A percentile compares a stretch with the other conserved stretches of the same genome.
phyloP scores from a whole-genome alignment of 2,888 invertebrate genomes.

The Pollenia griseotomentosa region DNA sequence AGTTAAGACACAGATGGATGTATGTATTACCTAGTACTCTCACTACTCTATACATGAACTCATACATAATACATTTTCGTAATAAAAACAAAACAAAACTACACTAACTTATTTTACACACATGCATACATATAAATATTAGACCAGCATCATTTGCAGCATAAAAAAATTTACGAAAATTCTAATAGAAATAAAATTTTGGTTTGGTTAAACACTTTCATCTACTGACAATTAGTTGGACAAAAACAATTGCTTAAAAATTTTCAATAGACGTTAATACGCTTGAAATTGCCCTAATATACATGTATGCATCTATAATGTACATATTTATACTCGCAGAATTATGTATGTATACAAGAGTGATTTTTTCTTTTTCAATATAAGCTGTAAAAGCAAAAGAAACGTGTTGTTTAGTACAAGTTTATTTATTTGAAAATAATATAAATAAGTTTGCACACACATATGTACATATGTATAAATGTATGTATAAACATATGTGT shows the following conservation, averaged over 20 bases:
- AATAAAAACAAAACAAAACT: neutral
- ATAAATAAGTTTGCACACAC: constrained; percentile 4
- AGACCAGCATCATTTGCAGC: neutral
- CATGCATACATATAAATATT: neutral
- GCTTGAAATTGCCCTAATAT: neutral
- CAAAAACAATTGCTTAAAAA: neutral
- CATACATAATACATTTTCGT: neutral
- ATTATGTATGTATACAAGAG: constrained; percentile 1
- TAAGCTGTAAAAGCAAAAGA: constrained; percentile 16
- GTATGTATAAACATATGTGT: neutral
- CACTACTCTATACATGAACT: neutral
- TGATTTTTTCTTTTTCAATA: neutral
- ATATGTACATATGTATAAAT: neutral
- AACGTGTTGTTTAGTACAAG: constrained; percentile 3
- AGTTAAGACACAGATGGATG: neutral
- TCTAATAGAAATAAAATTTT: too few species aligned
- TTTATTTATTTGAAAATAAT: constrained; percentile 9
- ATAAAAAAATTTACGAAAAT: too few species aligned
- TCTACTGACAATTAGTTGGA: neutral
- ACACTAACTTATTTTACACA: neutral
- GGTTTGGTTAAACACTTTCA: too few species aligned
- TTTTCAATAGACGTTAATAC: too few species aligned
- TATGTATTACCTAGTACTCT: constrained; percentile 17
- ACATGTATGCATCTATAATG: neutral
- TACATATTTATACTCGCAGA: neutral